Conservation (phyloP, 2,888 invertebrate genomes). For the Protonemura montana region DNA sequence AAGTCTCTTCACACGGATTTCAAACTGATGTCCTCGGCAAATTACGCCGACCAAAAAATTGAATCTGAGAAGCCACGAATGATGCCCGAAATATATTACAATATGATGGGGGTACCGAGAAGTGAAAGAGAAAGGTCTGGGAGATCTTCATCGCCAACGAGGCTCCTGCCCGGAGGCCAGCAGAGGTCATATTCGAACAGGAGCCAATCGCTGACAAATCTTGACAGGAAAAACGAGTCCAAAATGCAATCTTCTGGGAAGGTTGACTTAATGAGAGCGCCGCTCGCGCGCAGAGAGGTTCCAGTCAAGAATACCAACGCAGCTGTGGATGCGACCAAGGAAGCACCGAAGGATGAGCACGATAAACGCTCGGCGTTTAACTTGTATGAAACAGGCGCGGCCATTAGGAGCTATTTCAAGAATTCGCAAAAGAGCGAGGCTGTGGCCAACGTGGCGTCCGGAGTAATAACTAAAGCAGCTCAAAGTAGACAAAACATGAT, state of each 20-base stretch:
- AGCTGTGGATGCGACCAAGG: too few relatives aligned
- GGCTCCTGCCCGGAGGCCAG: not conserved
- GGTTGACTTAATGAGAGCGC: too few relatives aligned
- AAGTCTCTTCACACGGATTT: not conserved
- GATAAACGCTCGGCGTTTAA: too few relatives aligned
- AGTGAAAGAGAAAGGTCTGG: not conserved
- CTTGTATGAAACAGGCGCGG: too few relatives aligned
- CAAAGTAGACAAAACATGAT: not conserved
- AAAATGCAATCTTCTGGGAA: not conserved
- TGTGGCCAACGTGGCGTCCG: not conserved
- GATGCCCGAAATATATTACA: not conserved
- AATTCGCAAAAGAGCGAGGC: too few relatives aligned
- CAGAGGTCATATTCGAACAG: slow-evolving; percentile 29
- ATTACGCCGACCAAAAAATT: not conserved
- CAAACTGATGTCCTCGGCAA: not conserved
- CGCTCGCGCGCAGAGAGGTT: too few relatives aligned
- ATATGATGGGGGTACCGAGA: not conserved
- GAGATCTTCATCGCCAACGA: not conserved
- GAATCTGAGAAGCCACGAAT: not conserved
- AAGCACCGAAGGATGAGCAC: too few relatives aligned
- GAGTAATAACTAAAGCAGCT: not conserved
- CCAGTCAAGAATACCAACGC: too few relatives aligned
- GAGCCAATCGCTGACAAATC: not conserved
- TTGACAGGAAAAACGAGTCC: not conserved
- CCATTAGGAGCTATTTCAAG: too few relatives aligned